Percentiles rank a stretch among this genome's conserved stretches.
Evolutionary conservation across 2,888 invertebrate genomes (phyloP).

Genomic region (Eupsilia transversa): DNA sequence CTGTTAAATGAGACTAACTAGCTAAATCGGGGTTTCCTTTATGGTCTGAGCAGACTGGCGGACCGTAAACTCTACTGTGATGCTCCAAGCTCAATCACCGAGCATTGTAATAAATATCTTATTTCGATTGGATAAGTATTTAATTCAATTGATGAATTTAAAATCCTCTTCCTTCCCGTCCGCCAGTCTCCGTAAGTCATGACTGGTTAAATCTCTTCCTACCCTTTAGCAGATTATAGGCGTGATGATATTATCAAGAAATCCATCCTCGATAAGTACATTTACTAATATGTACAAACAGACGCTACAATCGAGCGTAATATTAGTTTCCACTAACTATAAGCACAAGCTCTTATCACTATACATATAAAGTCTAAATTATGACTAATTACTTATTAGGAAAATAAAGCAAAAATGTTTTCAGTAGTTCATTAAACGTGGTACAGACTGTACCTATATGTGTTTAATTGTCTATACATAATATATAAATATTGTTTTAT

Average conservation of each 20-base stretch:
- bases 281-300: constrained; percentile 32
- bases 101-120: too few relatives aligned
- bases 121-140: too few relatives aligned
- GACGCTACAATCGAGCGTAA: background rate
- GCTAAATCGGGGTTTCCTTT: too few relatives aligned
- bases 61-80: too few relatives aligned
- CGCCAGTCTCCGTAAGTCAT: too few relatives aligned
- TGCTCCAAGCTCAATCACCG: too few relatives aligned
- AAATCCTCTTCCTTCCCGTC: too few relatives aligned
- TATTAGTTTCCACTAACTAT: constrained; percentile 16
- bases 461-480: background rate
- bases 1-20: background rate
- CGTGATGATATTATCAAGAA: background rate
- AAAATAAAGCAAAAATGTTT: constrained; percentile 39
- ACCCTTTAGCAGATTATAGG: background rate
- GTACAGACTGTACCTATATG: background rate
- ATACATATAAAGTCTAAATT: constrained; percentile 48
- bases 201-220: background rate
- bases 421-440: constrained; percentile 9
- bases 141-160: too few relatives aligned
- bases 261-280: background rate
- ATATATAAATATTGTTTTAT: background rate
- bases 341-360: constrained; percentile 39
- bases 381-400: constrained; percentile 52
- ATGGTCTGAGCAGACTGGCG: too few relatives aligned